Conservation (phyloP, 2,797 vertebrate genomes). For the Acrocephalus scirpaceus region DNA sequence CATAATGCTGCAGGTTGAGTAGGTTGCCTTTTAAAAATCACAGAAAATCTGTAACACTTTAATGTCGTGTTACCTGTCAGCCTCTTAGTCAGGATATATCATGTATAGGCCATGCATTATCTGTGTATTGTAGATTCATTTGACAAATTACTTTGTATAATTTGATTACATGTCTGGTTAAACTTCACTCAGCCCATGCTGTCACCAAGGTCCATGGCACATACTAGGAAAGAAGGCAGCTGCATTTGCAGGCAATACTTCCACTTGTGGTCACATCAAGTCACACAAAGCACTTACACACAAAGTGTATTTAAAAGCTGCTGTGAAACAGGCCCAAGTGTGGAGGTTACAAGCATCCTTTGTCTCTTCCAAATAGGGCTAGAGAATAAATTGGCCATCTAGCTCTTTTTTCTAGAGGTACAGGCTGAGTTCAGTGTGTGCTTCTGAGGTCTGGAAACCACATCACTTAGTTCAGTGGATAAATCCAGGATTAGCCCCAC, state of each 20-base stretch:
- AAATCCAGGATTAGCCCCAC: not conserved
- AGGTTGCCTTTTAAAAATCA: not conserved
- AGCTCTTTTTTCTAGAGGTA: not conserved
- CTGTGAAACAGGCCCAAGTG: not conserved
- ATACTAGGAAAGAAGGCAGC: not conserved
- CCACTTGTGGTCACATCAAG: not conserved
- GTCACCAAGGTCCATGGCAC: not conserved
- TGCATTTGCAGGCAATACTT: not conserved
- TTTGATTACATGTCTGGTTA: not conserved
- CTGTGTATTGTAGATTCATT: not conserved
- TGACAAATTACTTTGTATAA: not conserved
- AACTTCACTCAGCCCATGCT: not conserved
- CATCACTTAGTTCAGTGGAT: not conserved
- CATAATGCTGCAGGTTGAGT: not conserved
- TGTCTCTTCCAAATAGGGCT: not conserved
- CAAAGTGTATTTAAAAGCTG: not conserved
- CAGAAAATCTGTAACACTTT: not conserved
- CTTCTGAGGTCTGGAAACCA: not conserved
- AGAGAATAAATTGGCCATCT: not conserved
- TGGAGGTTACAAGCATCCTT: not conserved
- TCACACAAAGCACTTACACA: not conserved
- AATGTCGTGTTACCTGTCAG: not conserved
- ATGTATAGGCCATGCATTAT: not conserved
- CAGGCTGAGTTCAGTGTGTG: not conserved
- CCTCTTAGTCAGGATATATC: not conserved